Percentiles rank a stretch among this genome's conserved stretches.
These are phyloP conservation scores for Megaceryle torquata DNA, from an alignment of 2,113 vertebrate species.

Conservation along the genomic window DNA sequence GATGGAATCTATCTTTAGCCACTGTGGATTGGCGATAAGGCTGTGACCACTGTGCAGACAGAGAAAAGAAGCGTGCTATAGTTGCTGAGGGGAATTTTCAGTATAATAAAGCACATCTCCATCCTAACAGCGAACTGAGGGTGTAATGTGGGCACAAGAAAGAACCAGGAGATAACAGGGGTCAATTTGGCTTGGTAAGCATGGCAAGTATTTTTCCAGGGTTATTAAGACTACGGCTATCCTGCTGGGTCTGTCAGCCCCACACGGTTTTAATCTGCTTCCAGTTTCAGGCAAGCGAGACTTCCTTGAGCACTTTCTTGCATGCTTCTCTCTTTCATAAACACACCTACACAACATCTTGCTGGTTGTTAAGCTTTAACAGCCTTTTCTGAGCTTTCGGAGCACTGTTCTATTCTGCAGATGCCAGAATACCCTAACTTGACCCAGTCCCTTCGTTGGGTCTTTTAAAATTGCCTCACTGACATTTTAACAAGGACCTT, in stretches of 20 bases:
- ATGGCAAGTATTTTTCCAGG: neutral
- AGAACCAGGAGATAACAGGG: neutral
- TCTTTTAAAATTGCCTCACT: neutral
- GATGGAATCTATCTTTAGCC: neutral
- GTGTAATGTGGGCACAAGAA: neutral
- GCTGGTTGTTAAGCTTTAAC: neutral
- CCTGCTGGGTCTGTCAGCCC: neutral
- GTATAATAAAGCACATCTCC: neutral
- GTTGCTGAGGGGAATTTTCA: neutral
- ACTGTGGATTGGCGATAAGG: neutral
- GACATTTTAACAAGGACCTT: neutral
- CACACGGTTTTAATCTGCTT: neutral
- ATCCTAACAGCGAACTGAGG: neutral
- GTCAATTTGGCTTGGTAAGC: neutral
- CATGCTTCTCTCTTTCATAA: conserved; percentile 16
- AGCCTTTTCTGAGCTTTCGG: conserved; percentile 20
- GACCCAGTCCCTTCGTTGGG: neutral
- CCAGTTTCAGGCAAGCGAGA: neutral
- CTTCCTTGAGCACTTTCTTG: conserved; percentile 20
- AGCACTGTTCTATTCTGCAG: neutral
- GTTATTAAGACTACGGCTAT: neutral
- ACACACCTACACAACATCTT: conserved; percentile 61
- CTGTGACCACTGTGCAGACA: neutral
- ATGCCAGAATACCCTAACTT: conserved; percentile 36
- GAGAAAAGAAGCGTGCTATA: neutral